These are phyloP conservation scores for Iselma pallidipennis DNA, from an alignment of 2,888 invertebrate species.

Conservation along the genomic window DNA sequence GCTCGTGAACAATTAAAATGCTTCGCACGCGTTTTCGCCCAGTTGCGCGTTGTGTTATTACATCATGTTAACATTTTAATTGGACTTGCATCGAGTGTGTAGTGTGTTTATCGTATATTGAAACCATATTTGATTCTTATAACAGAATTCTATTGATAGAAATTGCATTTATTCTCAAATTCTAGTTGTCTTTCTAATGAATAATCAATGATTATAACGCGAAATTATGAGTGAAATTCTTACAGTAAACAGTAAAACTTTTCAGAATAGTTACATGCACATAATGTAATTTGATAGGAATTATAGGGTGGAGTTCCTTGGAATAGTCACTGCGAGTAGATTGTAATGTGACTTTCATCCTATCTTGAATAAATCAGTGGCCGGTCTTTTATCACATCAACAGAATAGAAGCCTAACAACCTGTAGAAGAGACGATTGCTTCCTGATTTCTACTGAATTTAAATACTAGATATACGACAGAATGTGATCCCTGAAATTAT, in stretches of 20 bases:
- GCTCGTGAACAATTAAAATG: constrained; percentile 38
- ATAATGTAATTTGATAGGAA: too few relatives aligned
- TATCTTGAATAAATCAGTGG: background rate
- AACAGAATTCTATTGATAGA: background rate
- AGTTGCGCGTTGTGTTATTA: constrained; percentile 32
- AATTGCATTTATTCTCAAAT: background rate
- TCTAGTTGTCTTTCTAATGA: too few relatives aligned
- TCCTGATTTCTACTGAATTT: background rate
- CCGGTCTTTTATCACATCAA: background rate
- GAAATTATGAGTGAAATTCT: too few relatives aligned
- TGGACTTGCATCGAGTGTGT: constrained; percentile 26
- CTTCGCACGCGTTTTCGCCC: constrained; percentile 35
- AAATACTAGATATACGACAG: too few relatives aligned
- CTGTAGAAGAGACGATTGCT: background rate
- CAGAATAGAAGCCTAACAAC: background rate
- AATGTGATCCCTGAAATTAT: background rate
- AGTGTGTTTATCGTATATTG: too few relatives aligned
- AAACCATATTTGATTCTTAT: too few relatives aligned
- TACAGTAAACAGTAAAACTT: too few relatives aligned
- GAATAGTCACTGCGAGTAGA: background rate
- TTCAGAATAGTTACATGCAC: too few relatives aligned
- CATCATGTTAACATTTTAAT: constrained; percentile 39
- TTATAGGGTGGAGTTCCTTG: too few relatives aligned
- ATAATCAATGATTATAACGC: too few relatives aligned
- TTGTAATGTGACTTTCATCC: background rate